These are phyloP conservation scores for Diarsia mendica DNA, from an alignment of 2,888 invertebrate genomes.

Conservation along the genomic window DNA sequence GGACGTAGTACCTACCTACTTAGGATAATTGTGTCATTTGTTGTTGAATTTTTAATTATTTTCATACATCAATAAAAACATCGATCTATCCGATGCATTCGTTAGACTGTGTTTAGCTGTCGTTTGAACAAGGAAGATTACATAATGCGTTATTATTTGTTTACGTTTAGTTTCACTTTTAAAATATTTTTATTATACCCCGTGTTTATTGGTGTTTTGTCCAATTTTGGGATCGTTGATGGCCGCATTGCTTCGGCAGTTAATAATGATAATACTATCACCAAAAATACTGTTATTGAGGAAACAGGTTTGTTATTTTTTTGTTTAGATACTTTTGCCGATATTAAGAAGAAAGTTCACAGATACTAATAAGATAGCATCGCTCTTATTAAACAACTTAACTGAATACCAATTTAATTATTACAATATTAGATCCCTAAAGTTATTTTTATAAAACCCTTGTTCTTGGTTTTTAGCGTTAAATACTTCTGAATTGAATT, in stretches of 20 bases:
- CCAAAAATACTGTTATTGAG: not conserved
- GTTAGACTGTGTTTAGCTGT: slow-evolving; percentile 43
- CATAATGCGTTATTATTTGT: slow-evolving; percentile 38
- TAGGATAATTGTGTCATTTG: slow-evolving; percentile 26
- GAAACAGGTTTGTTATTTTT: slow-evolving; percentile 34
- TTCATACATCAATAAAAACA: slow-evolving; percentile 45
- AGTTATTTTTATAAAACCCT: not conserved
- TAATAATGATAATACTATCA: slow-evolving; percentile 21
- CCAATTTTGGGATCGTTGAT: slow-evolving; percentile 7
- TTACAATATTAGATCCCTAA: not conserved
- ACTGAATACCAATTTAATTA: not conserved
- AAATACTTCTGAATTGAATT: not conserved
- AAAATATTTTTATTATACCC: slow-evolving; percentile 28
- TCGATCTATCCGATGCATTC: not conserved
- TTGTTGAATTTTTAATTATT: slow-evolving; percentile 47
- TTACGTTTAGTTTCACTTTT: slow-evolving; percentile 15
- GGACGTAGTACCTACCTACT: no score
- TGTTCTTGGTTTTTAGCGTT: not conserved
- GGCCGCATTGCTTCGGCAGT: not conserved
- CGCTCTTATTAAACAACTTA: not conserved
- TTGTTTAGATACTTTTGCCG: not conserved
- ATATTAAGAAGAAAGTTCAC: not conserved
- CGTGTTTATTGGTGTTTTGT: slow-evolving; percentile 20
- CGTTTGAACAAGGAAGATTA: slow-evolving; percentile 35
- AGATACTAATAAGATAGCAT: not conserved